These are phyloP conservation scores for roundworm (Caenorhabditis elegans) DNA, from an alignment of 1,140 invertebrate species.

Conservation along the genomic window DNA sequence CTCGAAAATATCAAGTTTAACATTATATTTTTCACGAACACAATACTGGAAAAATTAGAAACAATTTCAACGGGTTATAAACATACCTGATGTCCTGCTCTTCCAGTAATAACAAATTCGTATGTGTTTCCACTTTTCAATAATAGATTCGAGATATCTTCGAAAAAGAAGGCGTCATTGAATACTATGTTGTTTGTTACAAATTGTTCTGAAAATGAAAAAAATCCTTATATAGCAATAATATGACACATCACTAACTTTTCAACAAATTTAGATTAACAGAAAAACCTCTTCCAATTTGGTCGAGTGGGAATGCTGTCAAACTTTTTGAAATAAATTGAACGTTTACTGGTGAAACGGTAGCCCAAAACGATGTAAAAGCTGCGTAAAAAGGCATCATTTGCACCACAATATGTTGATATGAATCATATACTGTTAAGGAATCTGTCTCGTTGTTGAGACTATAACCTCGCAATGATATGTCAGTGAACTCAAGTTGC, in stretches of 20 bases:
- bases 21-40: too few relatives aligned
- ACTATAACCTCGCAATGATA: neutral
- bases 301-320: neutral
- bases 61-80: too few relatives aligned
- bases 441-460: neutral
- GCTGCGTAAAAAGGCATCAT: neutral
- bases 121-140: neutral
- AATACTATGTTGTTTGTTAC: neutral
- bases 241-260: neutral
- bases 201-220: neutral
- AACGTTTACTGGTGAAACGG: neutral
- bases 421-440: neutral
- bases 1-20: too few relatives aligned
- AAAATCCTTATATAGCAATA: neutral
- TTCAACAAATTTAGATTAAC: neutral
- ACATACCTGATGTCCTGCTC: neutral
- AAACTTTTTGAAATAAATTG: neutral
- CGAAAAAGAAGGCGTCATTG: neutral
- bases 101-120: neutral
- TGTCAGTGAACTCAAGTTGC: neutral
- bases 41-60: neutral
- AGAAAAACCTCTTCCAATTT: neutral
- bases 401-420: neutral
- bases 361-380: neutral
- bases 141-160: neutral